Evolutionary conservation across 2,797 vertebrate genomes (phyloP).

Genomic region (Myiothlypis coronata): DNA sequence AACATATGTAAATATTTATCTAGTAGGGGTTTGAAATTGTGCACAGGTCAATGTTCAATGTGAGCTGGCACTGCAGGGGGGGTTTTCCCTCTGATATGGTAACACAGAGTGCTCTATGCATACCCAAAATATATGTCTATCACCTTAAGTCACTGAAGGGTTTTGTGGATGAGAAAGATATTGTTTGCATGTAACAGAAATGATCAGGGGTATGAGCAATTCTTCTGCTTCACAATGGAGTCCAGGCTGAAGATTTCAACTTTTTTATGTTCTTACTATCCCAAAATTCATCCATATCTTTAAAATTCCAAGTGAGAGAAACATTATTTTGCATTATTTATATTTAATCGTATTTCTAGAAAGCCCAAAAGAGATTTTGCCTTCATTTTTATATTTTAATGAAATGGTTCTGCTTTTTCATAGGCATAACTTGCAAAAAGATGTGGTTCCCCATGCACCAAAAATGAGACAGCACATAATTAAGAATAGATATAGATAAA

Average conservation of each 20-base stretch:
- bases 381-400: not conserved
- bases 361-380: not conserved
- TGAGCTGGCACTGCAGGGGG: fast-evolving
- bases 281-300: not conserved
- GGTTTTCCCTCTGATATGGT: not conserved
- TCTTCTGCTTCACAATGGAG: not conserved
- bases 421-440: not conserved
- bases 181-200: not conserved
- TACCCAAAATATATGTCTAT: not conserved
- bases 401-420: not conserved
- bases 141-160: not conserved
- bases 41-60: not conserved
- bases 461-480: not conserved
- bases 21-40: not conserved
- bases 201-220: not conserved
- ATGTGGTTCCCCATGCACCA: not conserved
- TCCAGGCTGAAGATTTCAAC: not conserved
- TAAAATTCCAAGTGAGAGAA: not conserved
- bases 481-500: not conserved
- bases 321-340: not conserved
- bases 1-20: not conserved
- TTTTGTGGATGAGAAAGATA: not conserved
- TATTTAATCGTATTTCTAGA: not conserved
- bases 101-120: not conserved
- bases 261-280: not conserved